Conservation (phyloP, 2,113 vertebrate species). For the Epinephelus cyanopodus region DNA sequence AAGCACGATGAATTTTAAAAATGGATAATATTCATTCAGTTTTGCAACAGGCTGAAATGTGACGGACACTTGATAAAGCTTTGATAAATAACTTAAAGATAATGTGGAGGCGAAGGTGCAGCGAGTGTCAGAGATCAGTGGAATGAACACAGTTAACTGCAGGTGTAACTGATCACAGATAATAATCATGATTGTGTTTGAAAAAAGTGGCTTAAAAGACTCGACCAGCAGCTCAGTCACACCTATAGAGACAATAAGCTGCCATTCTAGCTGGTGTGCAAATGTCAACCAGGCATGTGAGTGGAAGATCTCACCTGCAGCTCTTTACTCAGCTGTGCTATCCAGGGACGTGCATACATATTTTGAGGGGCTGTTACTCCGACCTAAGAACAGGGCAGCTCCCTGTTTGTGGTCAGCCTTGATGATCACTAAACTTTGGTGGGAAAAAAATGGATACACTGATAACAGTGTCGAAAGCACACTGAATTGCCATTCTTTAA, state of each 20-base stretch:
- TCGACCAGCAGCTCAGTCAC: not conserved
- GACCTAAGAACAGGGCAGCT: no score
- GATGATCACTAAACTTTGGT: no score
- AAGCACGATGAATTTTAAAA: not conserved
- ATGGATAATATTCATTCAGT: not conserved
- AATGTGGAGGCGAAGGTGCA: not conserved
- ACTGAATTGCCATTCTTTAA: no score
- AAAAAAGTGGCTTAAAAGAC: not conserved
- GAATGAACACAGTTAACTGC: not conserved
- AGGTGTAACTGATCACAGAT: not conserved
- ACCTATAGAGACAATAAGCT: not conserved
- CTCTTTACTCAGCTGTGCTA: not conserved
- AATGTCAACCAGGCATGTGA: not conserved
- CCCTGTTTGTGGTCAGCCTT: no score
- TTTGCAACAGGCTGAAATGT: conserved; percentile 42
- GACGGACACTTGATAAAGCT: not conserved
- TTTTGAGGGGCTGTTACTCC: not conserved
- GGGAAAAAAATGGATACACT: no score
- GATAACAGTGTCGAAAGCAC: no score
- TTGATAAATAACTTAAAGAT: not conserved
- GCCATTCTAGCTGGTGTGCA: not conserved
- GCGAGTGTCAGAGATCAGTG: not conserved
- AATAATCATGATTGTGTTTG: not conserved
- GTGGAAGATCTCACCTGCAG: not conserved
- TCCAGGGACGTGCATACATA: not conserved